Percentiles rank a stretch among this genome's conserved stretches.
Conservation (phyloP, 1,140 invertebrate genomes). For the Tetramorium simillimum region DNA sequence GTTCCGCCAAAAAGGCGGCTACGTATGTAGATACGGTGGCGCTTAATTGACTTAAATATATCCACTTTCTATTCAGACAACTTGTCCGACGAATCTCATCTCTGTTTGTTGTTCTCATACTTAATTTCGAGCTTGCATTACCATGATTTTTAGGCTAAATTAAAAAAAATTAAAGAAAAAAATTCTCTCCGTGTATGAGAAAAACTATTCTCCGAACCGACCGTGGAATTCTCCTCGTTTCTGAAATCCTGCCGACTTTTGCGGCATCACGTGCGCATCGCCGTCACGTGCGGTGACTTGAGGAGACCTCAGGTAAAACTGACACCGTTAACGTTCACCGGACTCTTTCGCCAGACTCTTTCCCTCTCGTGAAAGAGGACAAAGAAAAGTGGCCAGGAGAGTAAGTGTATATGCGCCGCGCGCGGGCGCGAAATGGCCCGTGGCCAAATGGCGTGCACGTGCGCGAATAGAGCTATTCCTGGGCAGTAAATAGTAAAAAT, state of each 20-base stretch:
- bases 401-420: background rate
- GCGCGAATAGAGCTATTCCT: constrained; percentile 72
- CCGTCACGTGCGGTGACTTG: background rate
- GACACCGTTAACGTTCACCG: constrained; percentile 23
- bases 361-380: constrained; percentile 24
- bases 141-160: too few species aligned
- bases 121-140: background rate
- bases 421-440: constrained; percentile 72
- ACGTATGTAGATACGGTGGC: too few species aligned
- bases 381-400: constrained; percentile 31
- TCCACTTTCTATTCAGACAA: background rate
- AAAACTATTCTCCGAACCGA: background rate
- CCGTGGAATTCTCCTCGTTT: background rate
- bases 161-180: too few species aligned
- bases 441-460: constrained; percentile 75
- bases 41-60: background rate
- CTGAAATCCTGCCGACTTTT: background rate
- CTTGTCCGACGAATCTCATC: background rate
- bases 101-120: background rate
- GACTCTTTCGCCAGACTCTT: background rate
- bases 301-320: constrained; percentile 9
- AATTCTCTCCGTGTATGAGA: too few species aligned
- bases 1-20: background rate
- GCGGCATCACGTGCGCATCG: background rate
- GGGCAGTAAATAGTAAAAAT: constrained; percentile 69